A percentile compares a stretch with the other conserved stretches of the same genome.
Evolutionary conservation across 2,797 vertebrate species (phyloP).

Genomic region (Xerus rutilus): DNA sequence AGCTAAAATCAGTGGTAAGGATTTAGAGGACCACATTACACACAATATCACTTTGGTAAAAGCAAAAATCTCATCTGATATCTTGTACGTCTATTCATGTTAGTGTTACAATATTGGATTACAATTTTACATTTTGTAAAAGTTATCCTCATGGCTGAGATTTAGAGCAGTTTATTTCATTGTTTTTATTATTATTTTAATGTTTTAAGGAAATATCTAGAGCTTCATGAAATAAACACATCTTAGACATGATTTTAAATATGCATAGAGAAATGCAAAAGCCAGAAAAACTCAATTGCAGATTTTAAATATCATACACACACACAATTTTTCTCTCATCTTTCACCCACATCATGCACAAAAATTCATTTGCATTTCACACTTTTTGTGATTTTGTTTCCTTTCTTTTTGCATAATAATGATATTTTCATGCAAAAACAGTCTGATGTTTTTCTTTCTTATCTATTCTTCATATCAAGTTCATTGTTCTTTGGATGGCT

Average conservation of each 20-base stretch:
- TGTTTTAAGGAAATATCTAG: not conserved
- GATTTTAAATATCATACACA: constrained; percentile 9
- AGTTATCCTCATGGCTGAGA: not conserved
- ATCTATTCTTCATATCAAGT: not conserved
- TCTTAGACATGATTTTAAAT: constrained; percentile 4
- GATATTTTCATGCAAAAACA: constrained; percentile 11
- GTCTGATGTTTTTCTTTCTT: not conserved
- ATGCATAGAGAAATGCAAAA: not conserved
- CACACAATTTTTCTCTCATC: not conserved
- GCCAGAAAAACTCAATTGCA: not conserved
- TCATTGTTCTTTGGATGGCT: not conserved
- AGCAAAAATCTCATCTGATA: not conserved
- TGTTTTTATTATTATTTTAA: constrained; percentile 31
- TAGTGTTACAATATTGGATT: not conserved
- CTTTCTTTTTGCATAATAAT: not conserved
- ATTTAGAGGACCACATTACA: not conserved
- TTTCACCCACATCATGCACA: not conserved
- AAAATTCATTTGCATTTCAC: not conserved
- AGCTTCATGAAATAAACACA: constrained; percentile 29
- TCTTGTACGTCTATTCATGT: not conserved
- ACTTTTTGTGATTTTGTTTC: not conserved
- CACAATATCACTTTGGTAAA: not conserved
- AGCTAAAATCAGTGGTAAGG: not conserved
- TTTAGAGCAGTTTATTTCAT: constrained; percentile 4
- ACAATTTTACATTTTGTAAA: not conserved